Conservation (phyloP, 2,888 invertebrate species). For the Clivina fossor region DNA sequence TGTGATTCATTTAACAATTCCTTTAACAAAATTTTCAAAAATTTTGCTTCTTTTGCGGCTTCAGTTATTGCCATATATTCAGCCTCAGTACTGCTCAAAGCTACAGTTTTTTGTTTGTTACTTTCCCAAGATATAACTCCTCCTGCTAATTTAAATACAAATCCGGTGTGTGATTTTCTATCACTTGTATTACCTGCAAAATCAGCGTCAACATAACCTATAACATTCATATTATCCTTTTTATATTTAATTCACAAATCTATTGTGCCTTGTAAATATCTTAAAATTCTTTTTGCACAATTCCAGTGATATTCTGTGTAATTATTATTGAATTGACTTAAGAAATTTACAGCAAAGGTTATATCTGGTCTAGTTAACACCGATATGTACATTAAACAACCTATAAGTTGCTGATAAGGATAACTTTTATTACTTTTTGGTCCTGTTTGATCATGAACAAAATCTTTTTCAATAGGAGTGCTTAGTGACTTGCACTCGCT, state of each 20-base stretch:
- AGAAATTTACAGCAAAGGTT: constrained; percentile 25
- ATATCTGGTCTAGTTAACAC: constrained; percentile 11
- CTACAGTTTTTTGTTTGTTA: constrained; percentile 43
- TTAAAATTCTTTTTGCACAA: constrained; percentile 38
- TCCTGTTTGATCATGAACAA: neutral
- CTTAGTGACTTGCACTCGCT: neutral
- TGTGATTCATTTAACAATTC: constrained; percentile 27
- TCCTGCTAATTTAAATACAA: constrained; percentile 32
- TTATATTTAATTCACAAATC: constrained; percentile 34
- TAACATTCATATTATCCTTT: constrained; percentile 29
- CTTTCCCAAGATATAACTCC: constrained; percentile 41
- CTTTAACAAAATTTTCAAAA: constrained; percentile 33
- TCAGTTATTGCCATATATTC: constrained; percentile 43
- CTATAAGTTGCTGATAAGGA: neutral
- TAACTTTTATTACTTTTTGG: neutral
- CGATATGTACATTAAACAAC: constrained; percentile 16
- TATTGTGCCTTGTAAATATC: constrained; percentile 28
- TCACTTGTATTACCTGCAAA: constrained; percentile 35
- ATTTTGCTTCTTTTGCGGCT: constrained; percentile 40
- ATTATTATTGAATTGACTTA: constrained; percentile 39
- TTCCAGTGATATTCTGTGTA: constrained; percentile 35
- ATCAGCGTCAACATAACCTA: constrained; percentile 41
- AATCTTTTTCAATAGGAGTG: neutral
- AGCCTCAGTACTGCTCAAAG: constrained; percentile 43
- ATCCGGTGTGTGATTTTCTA: constrained; percentile 49